These are phyloP conservation scores for Peribatodes rhomboidaria DNA, from an alignment of 2,888 invertebrate species.

Conservation along the genomic window DNA sequence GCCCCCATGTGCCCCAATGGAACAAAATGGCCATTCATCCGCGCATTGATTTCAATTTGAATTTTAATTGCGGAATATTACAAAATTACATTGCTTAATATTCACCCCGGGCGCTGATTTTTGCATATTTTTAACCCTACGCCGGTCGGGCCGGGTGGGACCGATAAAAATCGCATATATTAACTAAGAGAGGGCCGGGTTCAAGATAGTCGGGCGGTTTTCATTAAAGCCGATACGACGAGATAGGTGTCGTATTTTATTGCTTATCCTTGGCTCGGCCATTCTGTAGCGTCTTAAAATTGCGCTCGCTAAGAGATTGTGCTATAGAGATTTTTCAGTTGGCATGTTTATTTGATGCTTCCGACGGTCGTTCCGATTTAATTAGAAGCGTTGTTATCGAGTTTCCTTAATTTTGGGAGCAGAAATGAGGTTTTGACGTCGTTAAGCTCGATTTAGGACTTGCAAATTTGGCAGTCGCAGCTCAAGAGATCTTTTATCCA, in stretches of 20 bases:
- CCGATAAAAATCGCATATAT: slow-evolving; percentile 83
- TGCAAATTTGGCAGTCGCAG: background rate
- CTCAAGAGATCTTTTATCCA: slow-evolving; percentile 3
- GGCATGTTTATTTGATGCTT: slow-evolving; percentile 58
- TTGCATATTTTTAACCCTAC: slow-evolving; percentile 84
- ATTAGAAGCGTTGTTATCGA: slow-evolving; percentile 39
- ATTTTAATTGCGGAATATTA: slow-evolving; percentile 87
- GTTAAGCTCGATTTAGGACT: slow-evolving; percentile 18
- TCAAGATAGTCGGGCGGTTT: slow-evolving; percentile 71
- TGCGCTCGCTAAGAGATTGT: slow-evolving; percentile 56
- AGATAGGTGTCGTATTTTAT: slow-evolving; percentile 77
- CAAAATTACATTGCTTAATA: slow-evolving; percentile 85
- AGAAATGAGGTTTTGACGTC: slow-evolving; percentile 21
- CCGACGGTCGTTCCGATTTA: slow-evolving; percentile 52
- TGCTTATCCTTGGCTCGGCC: slow-evolving; percentile 61
- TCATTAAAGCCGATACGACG: slow-evolving; percentile 76
- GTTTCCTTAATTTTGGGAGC: slow-evolving; percentile 35
- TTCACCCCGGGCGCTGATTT: slow-evolving; percentile 83
- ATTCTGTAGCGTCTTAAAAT: slow-evolving; percentile 59
- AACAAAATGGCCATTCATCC: slow-evolving; percentile 66
- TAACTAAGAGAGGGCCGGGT: slow-evolving; percentile 68
- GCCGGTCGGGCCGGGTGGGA: slow-evolving; percentile 61
- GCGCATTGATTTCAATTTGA: slow-evolving; percentile 87
- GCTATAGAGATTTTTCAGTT: slow-evolving; percentile 52
- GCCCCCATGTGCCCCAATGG: background rate